Percentiles rank a stretch among this genome's conserved stretches.
These are phyloP conservation scores for Acrossocheilus fasciatus DNA, from an alignment of 2,797 vertebrate genomes.

Conservation along the genomic window DNA sequence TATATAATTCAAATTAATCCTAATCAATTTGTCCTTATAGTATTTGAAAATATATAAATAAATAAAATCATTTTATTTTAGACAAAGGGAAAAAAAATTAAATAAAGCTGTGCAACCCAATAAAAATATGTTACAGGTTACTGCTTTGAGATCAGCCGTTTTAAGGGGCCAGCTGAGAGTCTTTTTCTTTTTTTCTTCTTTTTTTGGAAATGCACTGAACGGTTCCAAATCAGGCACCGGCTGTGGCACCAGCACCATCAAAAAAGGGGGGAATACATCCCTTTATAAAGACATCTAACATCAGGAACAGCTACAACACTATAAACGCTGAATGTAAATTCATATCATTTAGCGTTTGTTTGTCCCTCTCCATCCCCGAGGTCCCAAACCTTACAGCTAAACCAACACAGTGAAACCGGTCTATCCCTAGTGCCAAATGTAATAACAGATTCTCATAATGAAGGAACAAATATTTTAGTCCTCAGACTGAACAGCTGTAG, in stretches of 20 bases:
- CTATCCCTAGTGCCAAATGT: constrained; percentile 47
- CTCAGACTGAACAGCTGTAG: constrained; percentile 50
- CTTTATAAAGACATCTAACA: constrained; percentile 10
- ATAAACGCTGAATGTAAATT: neutral
- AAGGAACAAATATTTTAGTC: constrained; percentile 60
- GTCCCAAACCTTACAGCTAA: constrained; percentile 37
- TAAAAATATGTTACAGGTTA: neutral
- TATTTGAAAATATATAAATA: neutral
- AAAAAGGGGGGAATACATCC: neutral
- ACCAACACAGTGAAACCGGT: constrained; percentile 30
- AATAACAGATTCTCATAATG: constrained; percentile 60
- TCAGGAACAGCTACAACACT: neutral
- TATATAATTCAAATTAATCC: too few species aligned
- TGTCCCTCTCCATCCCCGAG: constrained; percentile 24
- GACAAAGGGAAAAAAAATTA: too few species aligned
- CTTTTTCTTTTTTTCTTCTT: neutral
- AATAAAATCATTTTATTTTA: too few species aligned
- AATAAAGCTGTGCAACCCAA: too few species aligned
- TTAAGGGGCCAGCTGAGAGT: too few species aligned
- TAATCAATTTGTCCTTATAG: neutral
- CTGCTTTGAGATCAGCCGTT: neutral
- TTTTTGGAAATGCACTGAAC: neutral
- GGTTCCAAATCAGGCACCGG: neutral
- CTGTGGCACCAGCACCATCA: neutral
- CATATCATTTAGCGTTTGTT: neutral